Conservation (phyloP, 2,888 invertebrate species). For the Acrobasis consociella region DNA sequence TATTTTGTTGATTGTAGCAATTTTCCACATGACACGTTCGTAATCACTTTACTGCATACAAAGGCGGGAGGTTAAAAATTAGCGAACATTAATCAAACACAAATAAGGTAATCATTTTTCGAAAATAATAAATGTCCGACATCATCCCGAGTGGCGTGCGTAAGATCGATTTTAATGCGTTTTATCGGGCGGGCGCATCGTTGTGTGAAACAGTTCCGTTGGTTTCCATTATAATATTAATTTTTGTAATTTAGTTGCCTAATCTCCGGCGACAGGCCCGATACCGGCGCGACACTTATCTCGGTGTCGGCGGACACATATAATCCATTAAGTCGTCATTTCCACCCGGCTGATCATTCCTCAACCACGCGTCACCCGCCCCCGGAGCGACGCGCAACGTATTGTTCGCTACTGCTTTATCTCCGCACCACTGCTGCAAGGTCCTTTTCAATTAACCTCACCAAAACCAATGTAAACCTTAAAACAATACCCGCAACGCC, state of each 20-base stretch:
- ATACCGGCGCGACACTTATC: conserved; percentile 78
- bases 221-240: conserved; percentile 77
- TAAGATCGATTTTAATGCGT: conserved; percentile 47
- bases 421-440: conserved; percentile 54
- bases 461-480: conserved; percentile 56
- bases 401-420: conserved; percentile 80
- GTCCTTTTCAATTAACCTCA: conserved; percentile 54
- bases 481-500: conserved; percentile 50
- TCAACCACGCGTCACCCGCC: conserved; percentile 80
- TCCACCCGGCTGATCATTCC: conserved; percentile 79
- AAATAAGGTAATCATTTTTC: conserved; percentile 20
- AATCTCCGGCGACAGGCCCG: conserved; percentile 74
- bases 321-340: conserved; percentile 83
- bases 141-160: conserved; percentile 44
- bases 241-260: conserved; percentile 76
- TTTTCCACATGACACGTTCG: conserved; percentile 20
- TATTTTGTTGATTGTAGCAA: conserved; percentile 4
- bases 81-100: conserved; percentile 18
- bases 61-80: conserved; percentile 16
- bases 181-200: conserved; percentile 61
- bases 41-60: conserved; percentile 10
- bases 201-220: conserved; percentile 65
- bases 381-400: conserved; percentile 62
- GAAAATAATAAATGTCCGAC: conserved; percentile 43
- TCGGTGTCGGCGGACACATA: conserved; percentile 79